Evolutionary conservation across 2,888 invertebrate genomes (phyloP), one percentile per base, ranked within the genome.

Genomic region (Parnassius orleans): DNA sequence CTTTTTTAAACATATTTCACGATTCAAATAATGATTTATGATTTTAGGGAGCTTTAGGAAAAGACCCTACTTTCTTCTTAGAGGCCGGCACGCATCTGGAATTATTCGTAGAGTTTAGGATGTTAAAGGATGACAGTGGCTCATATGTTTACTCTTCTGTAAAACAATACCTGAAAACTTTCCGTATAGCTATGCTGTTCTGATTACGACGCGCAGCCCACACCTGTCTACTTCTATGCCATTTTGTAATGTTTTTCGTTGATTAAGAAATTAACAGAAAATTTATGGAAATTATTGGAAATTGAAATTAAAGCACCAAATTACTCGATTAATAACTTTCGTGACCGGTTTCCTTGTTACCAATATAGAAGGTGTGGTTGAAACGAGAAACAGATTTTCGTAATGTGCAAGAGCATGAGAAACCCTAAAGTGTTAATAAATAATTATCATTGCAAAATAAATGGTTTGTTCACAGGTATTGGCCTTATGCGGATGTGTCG

Each of bases 401-500:
- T 60, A 60, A 60, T 50, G 55, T 55, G 55, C 60, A 60, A 50
- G 50, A 50, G 44, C 50, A 51, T 33, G 15, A 44, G 14, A 3
- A 50, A 55, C 44, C 5, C 33, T 33, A 43, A 15, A 33, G 33
- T 44, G 24, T n/a, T 10, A 24, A 33, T 44, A 44, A 10, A 56
- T 46, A 57, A n/a, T 47, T 48, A 10, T 10, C 15, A 12, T 1
- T 41, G 11, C 10, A 14, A 57, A 50, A 9, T 50, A 12, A 15
- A 33, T 46, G 67, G 66, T 73, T 72, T 82, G 80, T 81, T 81
- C 69, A n/a, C 89, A 92, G 92, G 83, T 81, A 66, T 70, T 91
- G 72, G 85, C 87, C 56, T 65, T 89, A 63, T 85, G 88, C 74
- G 85, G 81, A 71, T 87, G 92, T 83, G 68, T 90, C 68, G 86